Evolutionary conservation across 2,888 invertebrate genomes (phyloP).

Genomic region (Acleris literana): DNA sequence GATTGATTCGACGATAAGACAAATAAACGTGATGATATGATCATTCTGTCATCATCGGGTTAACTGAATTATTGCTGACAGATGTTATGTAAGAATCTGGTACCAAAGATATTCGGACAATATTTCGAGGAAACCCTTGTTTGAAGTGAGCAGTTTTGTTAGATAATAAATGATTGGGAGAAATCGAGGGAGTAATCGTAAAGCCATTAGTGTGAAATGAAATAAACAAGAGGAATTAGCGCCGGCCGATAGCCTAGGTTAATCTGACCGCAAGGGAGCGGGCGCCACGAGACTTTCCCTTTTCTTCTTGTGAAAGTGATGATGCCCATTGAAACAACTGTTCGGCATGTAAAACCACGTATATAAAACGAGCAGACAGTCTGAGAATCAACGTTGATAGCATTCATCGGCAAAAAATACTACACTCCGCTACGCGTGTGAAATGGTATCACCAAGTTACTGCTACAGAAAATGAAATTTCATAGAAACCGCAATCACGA

Average conservation of each 20-base stretch:
- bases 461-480: slow-evolving; percentile 54
- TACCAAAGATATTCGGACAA: slow-evolving; percentile 8
- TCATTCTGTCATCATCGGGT: slow-evolving; percentile 39
- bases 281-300: slow-evolving; percentile 77
- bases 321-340: slow-evolving; percentile 73
- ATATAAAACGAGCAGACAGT: slow-evolving; percentile 41
- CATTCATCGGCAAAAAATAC: slow-evolving; percentile 34
- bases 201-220: slow-evolving; percentile 66
- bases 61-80: slow-evolving; percentile 19
- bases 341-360: slow-evolving; percentile 34
- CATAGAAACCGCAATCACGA: slow-evolving; percentile 49
- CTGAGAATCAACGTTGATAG: slow-evolving; percentile 18
- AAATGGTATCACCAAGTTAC: slow-evolving; percentile 37
- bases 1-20: slow-evolving; percentile 65
- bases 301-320: slow-evolving; percentile 82
- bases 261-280: slow-evolving; percentile 81
- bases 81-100: slow-evolving; percentile 43
- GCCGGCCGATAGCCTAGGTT: slow-evolving; percentile 67
- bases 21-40: slow-evolving; percentile 61
- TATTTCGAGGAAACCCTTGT: slow-evolving; percentile 1
- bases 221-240: slow-evolving; percentile 77
- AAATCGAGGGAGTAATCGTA: slow-evolving; percentile 59
- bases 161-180: slow-evolving; percentile 49
- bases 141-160: slow-evolving; percentile 39
- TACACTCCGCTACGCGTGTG: slow-evolving; percentile 36